Base-by-base conservation (phyloP, 2,888 invertebrate genomes). In the Patella ulyssiponensis region DNA sequence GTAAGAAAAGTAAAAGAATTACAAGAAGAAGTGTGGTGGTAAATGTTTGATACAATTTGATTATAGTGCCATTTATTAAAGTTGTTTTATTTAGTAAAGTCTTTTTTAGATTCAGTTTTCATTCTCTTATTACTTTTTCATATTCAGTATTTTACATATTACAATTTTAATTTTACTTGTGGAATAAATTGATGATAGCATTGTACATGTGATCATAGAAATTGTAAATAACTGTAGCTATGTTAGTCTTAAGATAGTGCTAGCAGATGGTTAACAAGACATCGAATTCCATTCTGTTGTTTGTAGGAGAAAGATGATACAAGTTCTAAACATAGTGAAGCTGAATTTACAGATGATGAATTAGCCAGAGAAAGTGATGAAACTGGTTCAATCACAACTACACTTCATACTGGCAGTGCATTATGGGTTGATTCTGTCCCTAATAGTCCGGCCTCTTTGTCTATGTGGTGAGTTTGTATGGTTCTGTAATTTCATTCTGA, bases 401-500 rank as follows among this genome's bases (percentile, higher is more conserved):
- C 79, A 44, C 77, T 78, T 9, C 71, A 79, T 44, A 79, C 69
- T 73, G 81, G 84, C 4, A 75, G 78, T 15, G 80, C 85, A 9
- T 78, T 86, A 14, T 82, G 89, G 51, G 86, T 89, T 0, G 95
- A 95, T 88, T 94, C 94, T 17, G 92, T 94, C 78, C 95, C 95
- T 3, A 94, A 94, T 88, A 94, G 94, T 77, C 92, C 92, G 52
- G 89, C 91, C 17, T 90, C 90, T 12, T 80, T 89, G 27, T 89
- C 88, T 44, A 88, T 87, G 81, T 88, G 87, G 88, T 89, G 79
- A 74, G 81, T 71, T 56, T 44, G 44, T 44, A 44, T 44, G 44
- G 44, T 44, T 44, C 9, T 44, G 44, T 44, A 7, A 44, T 44
- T 44, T 9, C 44, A 44, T 44, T 44, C 44, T 44, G 44, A 9